Evolutionary conservation across 2,113 vertebrate species (phyloP).

Genomic region (Amia ocellicauda): DNA sequence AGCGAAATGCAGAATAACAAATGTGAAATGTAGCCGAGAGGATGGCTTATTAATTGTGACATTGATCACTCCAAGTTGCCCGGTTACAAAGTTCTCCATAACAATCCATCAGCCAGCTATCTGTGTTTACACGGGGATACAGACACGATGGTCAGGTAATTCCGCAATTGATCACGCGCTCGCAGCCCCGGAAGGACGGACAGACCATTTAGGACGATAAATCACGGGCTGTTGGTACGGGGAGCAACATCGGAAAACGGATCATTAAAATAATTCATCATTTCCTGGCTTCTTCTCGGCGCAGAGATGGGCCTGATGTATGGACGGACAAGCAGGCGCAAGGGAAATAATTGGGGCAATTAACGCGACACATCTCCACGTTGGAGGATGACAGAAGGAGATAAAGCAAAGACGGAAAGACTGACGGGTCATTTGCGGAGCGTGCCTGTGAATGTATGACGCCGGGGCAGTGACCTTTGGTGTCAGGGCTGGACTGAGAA

Average conservation of each 20-base stretch:
- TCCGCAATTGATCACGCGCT: slow-evolving; percentile 1
- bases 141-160: not conserved
- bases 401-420: slow-evolving; percentile 1
- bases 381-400: not conserved
- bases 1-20: not conserved
- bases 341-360: slow-evolving; percentile 3
- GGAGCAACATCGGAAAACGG: not conserved
- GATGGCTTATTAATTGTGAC: slow-evolving; percentile 6
- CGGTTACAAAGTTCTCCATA: not conserved
- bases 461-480: not conserved
- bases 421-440: not conserved
- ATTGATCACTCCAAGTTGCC: not conserved
- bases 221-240: slow-evolving; percentile 1
- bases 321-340: not conserved
- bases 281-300: not conserved
- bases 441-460: not conserved
- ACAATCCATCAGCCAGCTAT: slow-evolving; percentile 3
- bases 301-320: not conserved
- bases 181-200: not conserved
- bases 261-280: slow-evolving; percentile 20
- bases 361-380: not conserved
- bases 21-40: not conserved
- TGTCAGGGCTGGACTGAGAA: no score
- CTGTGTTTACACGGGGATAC: not conserved
- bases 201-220: slow-evolving; percentile 1